phyloP scores from a whole-genome alignment of 2,113 vertebrate genomes.

The Chauna torquata region DNA sequence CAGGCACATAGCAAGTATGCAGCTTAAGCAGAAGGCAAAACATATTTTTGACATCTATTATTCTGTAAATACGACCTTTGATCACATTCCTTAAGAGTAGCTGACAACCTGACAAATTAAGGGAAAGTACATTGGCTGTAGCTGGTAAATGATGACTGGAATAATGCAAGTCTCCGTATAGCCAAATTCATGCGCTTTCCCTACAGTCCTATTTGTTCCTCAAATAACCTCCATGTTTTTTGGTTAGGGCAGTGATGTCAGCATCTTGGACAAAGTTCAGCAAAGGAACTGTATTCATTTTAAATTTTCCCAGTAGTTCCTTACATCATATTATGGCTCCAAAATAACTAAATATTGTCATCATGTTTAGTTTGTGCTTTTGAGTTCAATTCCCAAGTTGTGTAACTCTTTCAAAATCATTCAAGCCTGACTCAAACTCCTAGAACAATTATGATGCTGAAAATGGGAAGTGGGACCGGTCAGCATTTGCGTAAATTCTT shows the following conservation, averaged over 20 bases:
- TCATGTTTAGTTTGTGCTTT: background rate
- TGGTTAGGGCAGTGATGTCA: background rate
- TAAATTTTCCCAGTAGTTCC: background rate
- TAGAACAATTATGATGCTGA: background rate
- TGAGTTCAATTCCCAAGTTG: constrained; percentile 14
- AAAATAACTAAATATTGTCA: background rate
- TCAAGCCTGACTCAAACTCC: background rate
- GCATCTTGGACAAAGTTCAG: background rate
- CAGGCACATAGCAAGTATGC: background rate
- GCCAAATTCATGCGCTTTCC: background rate
- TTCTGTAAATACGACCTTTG: background rate
- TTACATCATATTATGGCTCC: background rate
- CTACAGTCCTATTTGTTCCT: background rate
- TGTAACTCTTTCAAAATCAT: background rate
- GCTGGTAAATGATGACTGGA: background rate
- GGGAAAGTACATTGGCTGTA: background rate
- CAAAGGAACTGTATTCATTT: background rate
- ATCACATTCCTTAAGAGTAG: background rate
- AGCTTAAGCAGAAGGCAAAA: background rate
- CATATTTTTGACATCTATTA: background rate
- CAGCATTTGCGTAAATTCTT: background rate
- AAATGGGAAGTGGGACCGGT: background rate
- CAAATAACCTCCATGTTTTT: background rate
- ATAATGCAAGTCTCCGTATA: background rate
- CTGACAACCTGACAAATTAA: background rate